Conservation (phyloP, 2,888 invertebrate species). For the Hermaeophaga mercurialis region DNA sequence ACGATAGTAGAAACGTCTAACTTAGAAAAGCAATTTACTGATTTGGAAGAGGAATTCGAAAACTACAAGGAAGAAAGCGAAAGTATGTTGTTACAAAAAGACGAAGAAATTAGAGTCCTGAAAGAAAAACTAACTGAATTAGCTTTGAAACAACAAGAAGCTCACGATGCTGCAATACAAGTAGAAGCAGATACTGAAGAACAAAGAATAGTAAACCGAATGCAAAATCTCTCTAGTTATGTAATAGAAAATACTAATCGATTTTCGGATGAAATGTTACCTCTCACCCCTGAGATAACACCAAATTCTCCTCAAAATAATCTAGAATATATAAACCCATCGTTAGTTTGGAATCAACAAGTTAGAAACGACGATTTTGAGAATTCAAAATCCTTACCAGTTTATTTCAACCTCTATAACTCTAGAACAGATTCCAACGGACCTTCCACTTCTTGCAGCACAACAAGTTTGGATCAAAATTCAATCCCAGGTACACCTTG, state of each 20-base stretch:
- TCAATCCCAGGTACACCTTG: conserved; percentile 52
- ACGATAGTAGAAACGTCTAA: conserved; percentile 78
- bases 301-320: conserved; percentile 16
- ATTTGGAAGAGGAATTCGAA: conserved; percentile 73
- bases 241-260: conserved; percentile 52
- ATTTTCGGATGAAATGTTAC: conserved; percentile 50
- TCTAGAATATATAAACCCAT: conserved; percentile 28
- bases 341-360: conserved; percentile 30
- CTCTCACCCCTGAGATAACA: conserved; percentile 23
- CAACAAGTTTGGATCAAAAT: conserved; percentile 44
- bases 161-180: conserved; percentile 39
- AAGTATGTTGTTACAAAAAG: conserved; percentile 62
- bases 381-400: conserved; percentile 37
- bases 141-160: conserved; percentile 44
- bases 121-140: conserved; percentile 60
- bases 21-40: conserved; percentile 73
- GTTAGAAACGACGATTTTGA: conserved; percentile 25
- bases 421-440: conserved; percentile 28
- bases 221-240: conserved; percentile 51
- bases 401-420: conserved; percentile 38
- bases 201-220: conserved; percentile 42
- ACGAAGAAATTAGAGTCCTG: conserved; percentile 62
- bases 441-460: conserved; percentile 48
- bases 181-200: conserved; percentile 43
- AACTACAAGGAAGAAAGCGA: conserved; percentile 62